A percentile compares a stretch with the other conserved stretches of the same genome.
These are phyloP conservation scores for Argynnis bischoffii DNA, from an alignment of 2,888 invertebrate genomes.

Conservation along the genomic window DNA sequence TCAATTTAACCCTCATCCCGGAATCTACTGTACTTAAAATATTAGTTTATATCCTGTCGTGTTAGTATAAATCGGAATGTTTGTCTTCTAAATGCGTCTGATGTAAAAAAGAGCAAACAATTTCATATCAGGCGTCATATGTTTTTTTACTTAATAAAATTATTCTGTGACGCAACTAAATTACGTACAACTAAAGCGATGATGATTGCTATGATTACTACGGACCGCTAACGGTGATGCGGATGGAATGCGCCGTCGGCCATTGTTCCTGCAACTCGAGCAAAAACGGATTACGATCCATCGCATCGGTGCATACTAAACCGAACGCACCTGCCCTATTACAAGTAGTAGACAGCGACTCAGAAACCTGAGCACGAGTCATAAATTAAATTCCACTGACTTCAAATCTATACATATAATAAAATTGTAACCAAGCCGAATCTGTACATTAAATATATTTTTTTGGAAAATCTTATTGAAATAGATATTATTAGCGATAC, in stretches of 20 bases:
- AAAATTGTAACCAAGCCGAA: no score
- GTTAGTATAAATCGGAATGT: no score
- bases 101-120: no score
- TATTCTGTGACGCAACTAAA: slow-evolving; percentile 6
- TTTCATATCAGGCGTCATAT: background rate
- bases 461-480: no score
- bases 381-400: background rate
- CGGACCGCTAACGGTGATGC: slow-evolving; percentile 69
- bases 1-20: no score
- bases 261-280: slow-evolving; percentile 67
- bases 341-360: slow-evolving; percentile 27
- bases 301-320: slow-evolving; percentile 62
- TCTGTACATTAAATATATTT: no score
- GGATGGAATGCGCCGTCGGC: slow-evolving; percentile 69
- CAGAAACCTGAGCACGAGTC: slow-evolving; percentile 23
- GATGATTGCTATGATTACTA: slow-evolving; percentile 64
- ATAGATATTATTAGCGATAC: no score
- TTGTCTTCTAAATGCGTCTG: no score
- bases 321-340: slow-evolving; percentile 54
- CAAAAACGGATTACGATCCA: slow-evolving; percentile 67
- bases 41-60: no score
- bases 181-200: slow-evolving; percentile 29
- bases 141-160: background rate
- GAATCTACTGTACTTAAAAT: no score
- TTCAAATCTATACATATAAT: background rate